A percentile compares a stretch with the other conserved stretches of the same genome.
These are phyloP conservation scores for Anguilla marmorata DNA, from an alignment of 2,797 vertebrate genomes.

Conservation along the genomic window DNA sequence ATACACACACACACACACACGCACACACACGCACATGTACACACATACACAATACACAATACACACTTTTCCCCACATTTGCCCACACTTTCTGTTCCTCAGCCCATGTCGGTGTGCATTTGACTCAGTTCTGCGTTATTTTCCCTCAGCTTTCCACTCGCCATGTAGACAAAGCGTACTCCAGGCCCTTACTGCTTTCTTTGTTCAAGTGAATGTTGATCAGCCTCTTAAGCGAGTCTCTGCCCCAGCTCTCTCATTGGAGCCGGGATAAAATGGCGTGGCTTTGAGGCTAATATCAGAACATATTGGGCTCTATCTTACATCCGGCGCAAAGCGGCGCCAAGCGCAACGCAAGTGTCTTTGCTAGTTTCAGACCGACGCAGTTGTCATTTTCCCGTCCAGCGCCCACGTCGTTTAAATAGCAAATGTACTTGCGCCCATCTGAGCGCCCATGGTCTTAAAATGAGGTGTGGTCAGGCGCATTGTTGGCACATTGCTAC, in stretches of 20 bases:
- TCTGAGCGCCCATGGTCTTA: no score
- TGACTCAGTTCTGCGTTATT: not conserved
- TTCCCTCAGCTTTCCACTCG: not conserved
- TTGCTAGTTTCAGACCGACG: no score
- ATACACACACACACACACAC: no score
- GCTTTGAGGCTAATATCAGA: not conserved
- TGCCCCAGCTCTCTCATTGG: not conserved
- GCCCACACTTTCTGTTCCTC: not conserved
- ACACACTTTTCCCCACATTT: not conserved
- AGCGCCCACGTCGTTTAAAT: no score
- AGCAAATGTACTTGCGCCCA: no score
- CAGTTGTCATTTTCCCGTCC: no score
- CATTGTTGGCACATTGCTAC: no score
- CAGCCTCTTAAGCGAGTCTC: not conserved
- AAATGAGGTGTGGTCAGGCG: no score
- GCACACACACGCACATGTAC: not conserved
- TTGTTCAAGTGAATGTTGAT: not conserved
- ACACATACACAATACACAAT: not conserved
- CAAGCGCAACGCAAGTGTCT: no score
- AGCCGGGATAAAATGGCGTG: not conserved
- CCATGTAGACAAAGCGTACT: not conserved
- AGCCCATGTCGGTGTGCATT: not conserved
- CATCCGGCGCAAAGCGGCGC: no score
- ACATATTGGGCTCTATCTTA: not conserved
- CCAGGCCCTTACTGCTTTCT: not conserved